These are phyloP conservation scores for Penaeus monodon DNA, from an alignment of 2,888 invertebrate genomes.

Conservation along the genomic window DNA sequence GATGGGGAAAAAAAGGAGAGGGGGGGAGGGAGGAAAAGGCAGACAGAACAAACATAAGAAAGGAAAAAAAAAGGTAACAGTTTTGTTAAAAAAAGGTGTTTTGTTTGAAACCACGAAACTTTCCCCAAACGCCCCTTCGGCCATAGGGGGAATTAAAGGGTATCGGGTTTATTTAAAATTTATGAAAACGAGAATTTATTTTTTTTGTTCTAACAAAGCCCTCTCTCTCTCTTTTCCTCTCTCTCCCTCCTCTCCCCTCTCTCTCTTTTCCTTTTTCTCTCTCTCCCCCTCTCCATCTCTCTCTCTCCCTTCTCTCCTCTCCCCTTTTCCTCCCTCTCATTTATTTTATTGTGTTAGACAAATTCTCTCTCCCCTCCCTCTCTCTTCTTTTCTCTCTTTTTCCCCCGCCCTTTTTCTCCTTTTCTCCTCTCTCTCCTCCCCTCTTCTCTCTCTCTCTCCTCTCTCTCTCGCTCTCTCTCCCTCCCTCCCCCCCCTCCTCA, in stretches of 20 bases:
- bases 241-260: too few species aligned
- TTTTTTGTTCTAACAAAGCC: neutral
- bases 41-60: neutral
- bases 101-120: too few species aligned
- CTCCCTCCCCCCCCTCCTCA: neutral
- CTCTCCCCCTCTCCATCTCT: neutral
- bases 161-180: neutral
- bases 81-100: too few species aligned
- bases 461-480: neutral
- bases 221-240: neutral
- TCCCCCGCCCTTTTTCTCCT: neutral
- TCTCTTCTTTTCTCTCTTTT: neutral
- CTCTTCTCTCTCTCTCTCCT: neutral
- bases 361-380: too few species aligned
- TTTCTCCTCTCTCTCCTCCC: neutral
- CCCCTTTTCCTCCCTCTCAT: neutral
- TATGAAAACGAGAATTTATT: neutral
- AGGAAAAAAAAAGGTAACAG: neutral
- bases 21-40: neutral
- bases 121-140: too few species aligned
- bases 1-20: neutral
- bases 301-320: neutral
- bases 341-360: too few species aligned
- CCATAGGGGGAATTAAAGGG: neutral
- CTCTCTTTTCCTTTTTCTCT: neutral